These are phyloP conservation scores for Gymnothorax reevesii DNA, from an alignment of 2,797 vertebrate genomes.

Conservation along the genomic window DNA sequence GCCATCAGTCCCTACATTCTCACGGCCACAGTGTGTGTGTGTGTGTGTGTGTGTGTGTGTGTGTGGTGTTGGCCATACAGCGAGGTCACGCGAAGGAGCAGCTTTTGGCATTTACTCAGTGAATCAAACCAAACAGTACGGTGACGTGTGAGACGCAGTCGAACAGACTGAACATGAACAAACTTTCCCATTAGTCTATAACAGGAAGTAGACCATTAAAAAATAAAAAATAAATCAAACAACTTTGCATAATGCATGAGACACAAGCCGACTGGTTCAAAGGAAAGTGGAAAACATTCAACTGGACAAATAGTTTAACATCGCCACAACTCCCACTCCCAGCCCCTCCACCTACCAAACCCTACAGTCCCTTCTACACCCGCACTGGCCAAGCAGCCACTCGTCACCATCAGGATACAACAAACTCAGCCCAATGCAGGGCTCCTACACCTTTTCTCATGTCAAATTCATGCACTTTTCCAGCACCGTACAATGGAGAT, in stretches of 20 bases:
- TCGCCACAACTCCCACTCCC: no score
- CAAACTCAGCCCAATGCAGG: background rate
- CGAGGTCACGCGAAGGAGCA: background rate
- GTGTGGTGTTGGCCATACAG: background rate
- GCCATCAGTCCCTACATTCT: background rate
- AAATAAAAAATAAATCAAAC: background rate
- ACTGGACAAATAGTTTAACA: background rate
- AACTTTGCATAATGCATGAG: background rate
- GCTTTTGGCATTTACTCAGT: background rate
- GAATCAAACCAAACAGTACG: background rate
- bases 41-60: background rate
- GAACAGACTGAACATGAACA: background rate
- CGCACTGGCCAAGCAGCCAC: background rate
- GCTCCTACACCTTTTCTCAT: no score
- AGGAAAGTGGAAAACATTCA: background rate
- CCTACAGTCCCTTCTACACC: background rate
- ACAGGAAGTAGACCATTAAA: background rate
- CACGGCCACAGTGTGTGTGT: background rate
- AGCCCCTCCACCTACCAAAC: background rate
- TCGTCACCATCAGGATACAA: background rate
- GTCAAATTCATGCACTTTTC: no score
- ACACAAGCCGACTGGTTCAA: background rate
- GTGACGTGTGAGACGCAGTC: background rate
- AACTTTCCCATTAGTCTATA: background rate
- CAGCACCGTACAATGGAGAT: no score